Evolutionary conservation across 2,888 invertebrate species (phyloP), one percentile per base, ranked within the genome.

Genomic region (Caradrina clavipalpis): DNA sequence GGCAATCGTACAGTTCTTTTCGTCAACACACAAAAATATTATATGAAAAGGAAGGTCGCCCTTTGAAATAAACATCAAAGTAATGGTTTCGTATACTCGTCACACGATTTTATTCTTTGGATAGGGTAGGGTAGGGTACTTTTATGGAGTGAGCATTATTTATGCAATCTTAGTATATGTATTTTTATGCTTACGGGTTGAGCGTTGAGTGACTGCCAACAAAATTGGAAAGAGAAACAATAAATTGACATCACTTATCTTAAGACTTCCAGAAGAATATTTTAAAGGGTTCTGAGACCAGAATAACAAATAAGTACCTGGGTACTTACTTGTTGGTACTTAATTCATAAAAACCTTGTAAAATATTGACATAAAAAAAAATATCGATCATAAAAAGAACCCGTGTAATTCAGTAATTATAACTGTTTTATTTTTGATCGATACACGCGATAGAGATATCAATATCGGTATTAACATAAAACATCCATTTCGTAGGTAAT

Each of bases 51-150:
- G 70, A 68, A 76, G 75, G 74, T 70, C 73, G 72, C 71, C 73
- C 75, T 87, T 86, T 86, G 87, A 83, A 84, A 87, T 81, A 85
- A 82, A 86, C 83, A 86, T 88, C 85, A 89, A 89, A 88, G 86
- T 79, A 82, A 84, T 69, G 82, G 77, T 78, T 76, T 77, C 60
- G 65, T 74, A 65, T 69, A 77, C 69, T 80, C 73, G 75, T 78
- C 76, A 76, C 78, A 76, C 80, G 75, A 81, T 70, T 85, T 76
- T 82, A 76, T 79, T 84, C 75, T 71, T 62, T 65, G 56, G 51
- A 75, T 79, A 79, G 80, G 80, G 71, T 47, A n/a, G n/a, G n/a
- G n/a, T 62, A 70, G 54, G 49, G 78, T 73, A 62, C 74, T 74
- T 83, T 71, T 75, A 80, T 76, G 78, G 85, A 85, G 80, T 84